Percentiles rank a stretch among this genome's conserved stretches.
phyloP scores from a whole-genome alignment of 1,140 invertebrate genomes.

The Leptopilina clavipes region DNA sequence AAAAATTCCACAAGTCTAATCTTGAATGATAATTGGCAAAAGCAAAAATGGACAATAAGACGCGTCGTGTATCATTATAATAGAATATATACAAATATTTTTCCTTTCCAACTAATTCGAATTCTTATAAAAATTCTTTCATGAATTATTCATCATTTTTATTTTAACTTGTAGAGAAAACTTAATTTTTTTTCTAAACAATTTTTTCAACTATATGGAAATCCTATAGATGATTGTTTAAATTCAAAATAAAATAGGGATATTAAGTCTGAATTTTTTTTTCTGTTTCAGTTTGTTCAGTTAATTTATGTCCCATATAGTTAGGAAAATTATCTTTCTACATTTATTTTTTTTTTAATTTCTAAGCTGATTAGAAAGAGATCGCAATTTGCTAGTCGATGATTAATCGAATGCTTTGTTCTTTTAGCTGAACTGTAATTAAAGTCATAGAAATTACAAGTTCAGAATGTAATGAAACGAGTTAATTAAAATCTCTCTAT shows the following conservation, averaged over 20 bases:
- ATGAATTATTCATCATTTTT: too few relatives aligned
- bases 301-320: neutral
- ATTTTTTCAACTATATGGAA: too few relatives aligned
- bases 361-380: neutral
- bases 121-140: too few relatives aligned
- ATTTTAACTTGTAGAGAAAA: too few relatives aligned
- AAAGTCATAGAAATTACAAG: constrained; percentile 22
- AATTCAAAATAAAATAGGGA: too few relatives aligned
- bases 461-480: constrained; percentile 12
- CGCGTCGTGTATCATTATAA: neutral
- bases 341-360: neutral
- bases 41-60: neutral
- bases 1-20: constrained; percentile 12
- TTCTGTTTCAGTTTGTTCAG: neutral
- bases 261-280: too few relatives aligned
- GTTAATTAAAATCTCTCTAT: constrained; percentile 20
- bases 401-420: constrained; percentile 15
- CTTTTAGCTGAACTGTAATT: constrained; percentile 10
- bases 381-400: neutral
- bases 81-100: too few relatives aligned
- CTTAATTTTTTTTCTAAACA: too few relatives aligned
- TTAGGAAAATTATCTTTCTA: neutral
- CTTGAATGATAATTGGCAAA: constrained; percentile 22
- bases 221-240: too few relatives aligned
- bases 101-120: too few relatives aligned